These are phyloP conservation scores for Anthoscopus minutus DNA, from an alignment of 2,113 vertebrate species.

Conservation along the genomic window DNA sequence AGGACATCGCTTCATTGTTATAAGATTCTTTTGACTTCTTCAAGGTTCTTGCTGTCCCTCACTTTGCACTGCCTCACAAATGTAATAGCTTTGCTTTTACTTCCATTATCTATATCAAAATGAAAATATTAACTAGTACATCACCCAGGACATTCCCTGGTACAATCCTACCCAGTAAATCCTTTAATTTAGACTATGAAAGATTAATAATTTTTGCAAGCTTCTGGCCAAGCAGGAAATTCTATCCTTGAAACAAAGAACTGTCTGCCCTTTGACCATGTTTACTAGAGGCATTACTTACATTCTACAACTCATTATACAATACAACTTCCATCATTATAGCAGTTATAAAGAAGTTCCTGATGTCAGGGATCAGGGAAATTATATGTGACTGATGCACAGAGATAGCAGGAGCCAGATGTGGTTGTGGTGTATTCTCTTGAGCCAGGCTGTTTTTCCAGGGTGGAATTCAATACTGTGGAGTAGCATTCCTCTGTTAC, in stretches of 20 bases:
- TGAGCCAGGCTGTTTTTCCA: background rate
- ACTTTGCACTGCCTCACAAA: background rate
- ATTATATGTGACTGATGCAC: background rate
- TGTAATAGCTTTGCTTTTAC: background rate
- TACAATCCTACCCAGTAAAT: background rate
- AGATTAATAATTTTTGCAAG: background rate
- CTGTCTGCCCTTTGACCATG: background rate
- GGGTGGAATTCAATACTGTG: background rate
- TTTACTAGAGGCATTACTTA: background rate
- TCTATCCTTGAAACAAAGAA: background rate
- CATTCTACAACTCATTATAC: background rate
- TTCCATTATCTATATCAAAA: background rate
- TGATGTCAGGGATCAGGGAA: background rate
- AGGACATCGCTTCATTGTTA: background rate
- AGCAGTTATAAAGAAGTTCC: background rate
- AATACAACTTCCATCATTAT: background rate
- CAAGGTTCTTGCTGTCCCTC: background rate
- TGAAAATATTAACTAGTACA: background rate
- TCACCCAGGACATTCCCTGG: background rate
- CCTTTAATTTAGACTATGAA: background rate
- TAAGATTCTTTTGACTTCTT: background rate
- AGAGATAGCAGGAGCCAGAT: background rate
- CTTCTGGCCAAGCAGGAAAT: background rate
- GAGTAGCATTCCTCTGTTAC: background rate
- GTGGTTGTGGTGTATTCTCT: background rate